phyloP scores from a whole-genome alignment of 2,797 vertebrate genomes.

The Sebastes oblongus region DNA sequence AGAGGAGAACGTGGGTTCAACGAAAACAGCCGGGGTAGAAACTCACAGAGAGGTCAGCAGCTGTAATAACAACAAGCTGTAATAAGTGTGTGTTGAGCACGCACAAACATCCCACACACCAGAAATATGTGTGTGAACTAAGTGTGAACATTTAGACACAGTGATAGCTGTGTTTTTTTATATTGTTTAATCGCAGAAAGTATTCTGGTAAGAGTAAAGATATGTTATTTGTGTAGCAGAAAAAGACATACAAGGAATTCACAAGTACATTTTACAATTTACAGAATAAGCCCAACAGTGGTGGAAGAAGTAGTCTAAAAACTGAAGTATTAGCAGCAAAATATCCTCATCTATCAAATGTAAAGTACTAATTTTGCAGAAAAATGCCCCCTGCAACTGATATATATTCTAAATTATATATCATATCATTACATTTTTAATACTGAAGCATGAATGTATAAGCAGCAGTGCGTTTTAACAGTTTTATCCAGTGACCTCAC shows the following conservation, averaged over 20 bases:
- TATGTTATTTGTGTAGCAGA: neutral
- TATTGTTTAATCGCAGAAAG: neutral
- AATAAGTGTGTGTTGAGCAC: slow-evolving; percentile 5
- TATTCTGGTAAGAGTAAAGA: neutral
- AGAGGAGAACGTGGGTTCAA: slow-evolving; percentile 23
- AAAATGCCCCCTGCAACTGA: neutral
- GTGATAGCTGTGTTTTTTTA: neutral
- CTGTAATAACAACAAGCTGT: slow-evolving; percentile 57
- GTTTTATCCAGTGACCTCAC: neutral
- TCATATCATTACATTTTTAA: neutral
- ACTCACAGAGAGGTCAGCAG: slow-evolving; percentile 58
- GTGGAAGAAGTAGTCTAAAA: neutral
- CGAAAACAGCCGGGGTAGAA: slow-evolving; percentile 42
- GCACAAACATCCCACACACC: neutral
- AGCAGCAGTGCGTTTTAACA: neutral
- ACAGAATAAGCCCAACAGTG: neutral
- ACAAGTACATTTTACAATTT: neutral
- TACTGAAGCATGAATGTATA: neutral
- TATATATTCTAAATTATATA: neutral
- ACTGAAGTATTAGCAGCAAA: neutral
- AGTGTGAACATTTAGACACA: neutral
- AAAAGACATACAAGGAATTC: neutral
- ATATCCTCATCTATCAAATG: neutral
- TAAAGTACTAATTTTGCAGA: neutral
- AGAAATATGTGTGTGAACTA: neutral